phyloP scores from a whole-genome alignment of 2,888 invertebrate species.

The Sinhomidia bicolor region DNA sequence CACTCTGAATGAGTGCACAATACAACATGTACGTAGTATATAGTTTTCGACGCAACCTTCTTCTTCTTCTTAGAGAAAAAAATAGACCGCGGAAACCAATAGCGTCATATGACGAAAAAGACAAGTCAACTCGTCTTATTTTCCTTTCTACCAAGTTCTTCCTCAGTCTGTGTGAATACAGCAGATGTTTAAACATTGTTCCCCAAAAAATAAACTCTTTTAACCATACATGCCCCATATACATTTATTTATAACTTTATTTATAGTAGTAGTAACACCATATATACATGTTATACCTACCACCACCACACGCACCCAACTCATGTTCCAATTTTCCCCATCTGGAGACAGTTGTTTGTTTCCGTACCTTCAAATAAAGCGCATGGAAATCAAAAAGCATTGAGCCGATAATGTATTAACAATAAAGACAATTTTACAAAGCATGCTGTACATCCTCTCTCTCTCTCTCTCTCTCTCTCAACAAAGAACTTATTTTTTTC shows the following conservation, averaged over 20 bases:
- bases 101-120: slow-evolving; percentile 1
- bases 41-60: not conserved
- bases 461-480: no score
- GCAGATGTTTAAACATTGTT: slow-evolving; percentile 59
- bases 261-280: slow-evolving; percentile 1
- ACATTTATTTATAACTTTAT: not conserved
- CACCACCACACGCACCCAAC: no score
- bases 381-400: not conserved
- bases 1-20: slow-evolving; percentile 1
- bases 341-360: slow-evolving; percentile 58
- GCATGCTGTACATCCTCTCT: not conserved
- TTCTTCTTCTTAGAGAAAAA: not conserved
- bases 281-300: no score
- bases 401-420: not conserved
- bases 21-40: no score
- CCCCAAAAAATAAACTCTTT: not conserved
- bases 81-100: slow-evolving; percentile 20
- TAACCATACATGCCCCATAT: not conserved
- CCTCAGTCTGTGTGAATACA: slow-evolving; percentile 45
- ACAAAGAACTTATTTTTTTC: slow-evolving; percentile 31
- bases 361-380: not conserved
- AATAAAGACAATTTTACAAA: not conserved
- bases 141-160: not conserved
- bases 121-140: not conserved
- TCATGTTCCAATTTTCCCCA: slow-evolving; percentile 1